These are phyloP conservation scores for Adrianichthys oophorus DNA, from an alignment of 2,797 vertebrate genomes.

Conservation along the genomic window DNA sequence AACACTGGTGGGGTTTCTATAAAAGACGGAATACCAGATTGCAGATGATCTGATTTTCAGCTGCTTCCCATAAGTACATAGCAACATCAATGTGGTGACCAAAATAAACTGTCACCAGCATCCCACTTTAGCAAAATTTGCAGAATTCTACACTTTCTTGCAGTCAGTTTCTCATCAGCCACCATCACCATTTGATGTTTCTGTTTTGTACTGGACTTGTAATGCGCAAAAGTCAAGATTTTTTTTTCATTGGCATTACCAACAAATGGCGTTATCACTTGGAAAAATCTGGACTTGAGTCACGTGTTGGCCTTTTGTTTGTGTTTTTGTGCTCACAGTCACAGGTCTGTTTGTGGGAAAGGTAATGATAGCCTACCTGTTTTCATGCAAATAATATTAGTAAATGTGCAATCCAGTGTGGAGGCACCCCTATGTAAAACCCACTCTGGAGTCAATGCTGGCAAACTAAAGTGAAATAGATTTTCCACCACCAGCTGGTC, in stretches of 20 bases:
- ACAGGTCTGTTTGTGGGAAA: too few relatives aligned
- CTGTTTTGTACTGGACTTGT: constrained; percentile 33
- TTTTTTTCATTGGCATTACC: constrained; percentile 48
- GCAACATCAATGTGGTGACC: constrained; percentile 23
- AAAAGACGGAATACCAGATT: constrained; percentile 33
- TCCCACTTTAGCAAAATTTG: constrained; percentile 14
- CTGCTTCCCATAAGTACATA: constrained; percentile 11
- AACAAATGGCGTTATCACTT: constrained; percentile 41
- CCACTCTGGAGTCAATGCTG: constrained; percentile 38
- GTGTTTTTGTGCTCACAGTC: constrained; percentile 9
- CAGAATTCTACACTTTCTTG: constrained; percentile 37
- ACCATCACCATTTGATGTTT: constrained; percentile 29
- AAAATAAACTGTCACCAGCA: constrained; percentile 35
- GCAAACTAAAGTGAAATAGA: constrained; percentile 53
- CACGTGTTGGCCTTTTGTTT: constrained; percentile 31
- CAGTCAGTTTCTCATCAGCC: constrained; percentile 21
- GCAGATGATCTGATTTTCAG: constrained; percentile 26
- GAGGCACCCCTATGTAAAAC: constrained; percentile 70
- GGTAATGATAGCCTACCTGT: background rate
- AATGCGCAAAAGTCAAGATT: constrained; percentile 11
- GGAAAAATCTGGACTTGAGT: constrained; percentile 49
- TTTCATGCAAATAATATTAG: constrained; percentile 34
- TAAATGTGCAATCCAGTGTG: constrained; percentile 21
- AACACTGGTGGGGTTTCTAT: constrained; percentile 23
- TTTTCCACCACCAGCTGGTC: background rate